A percentile compares a stretch with the other conserved stretches of the same genome.
Conservation (phyloP, 2,113 vertebrate species). For the Ancistrus triradiatus region DNA sequence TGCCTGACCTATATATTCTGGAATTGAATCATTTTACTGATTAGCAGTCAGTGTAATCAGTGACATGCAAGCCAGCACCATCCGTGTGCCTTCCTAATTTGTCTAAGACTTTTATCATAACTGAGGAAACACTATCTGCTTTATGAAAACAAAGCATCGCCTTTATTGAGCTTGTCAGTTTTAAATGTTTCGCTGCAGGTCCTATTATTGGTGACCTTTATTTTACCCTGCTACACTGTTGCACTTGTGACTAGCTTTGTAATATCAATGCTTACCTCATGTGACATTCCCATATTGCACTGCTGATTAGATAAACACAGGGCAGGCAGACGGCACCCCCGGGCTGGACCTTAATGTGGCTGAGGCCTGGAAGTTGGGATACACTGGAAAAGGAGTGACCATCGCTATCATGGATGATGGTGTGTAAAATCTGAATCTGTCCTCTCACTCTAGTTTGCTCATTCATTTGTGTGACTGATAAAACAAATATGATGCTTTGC, state of each 20-base stretch:
- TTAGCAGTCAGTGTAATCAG: too few species aligned
- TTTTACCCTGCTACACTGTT: constrained; percentile 27
- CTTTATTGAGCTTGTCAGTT: constrained; percentile 45
- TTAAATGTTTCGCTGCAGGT: constrained; percentile 37
- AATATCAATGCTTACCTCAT: constrained; percentile 38
- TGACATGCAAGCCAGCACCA: too few species aligned
- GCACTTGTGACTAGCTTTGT: constrained; percentile 44
- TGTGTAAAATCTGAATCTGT: constrained; percentile 60
- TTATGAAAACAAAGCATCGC: constrained; percentile 6
- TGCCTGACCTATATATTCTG: constrained; percentile 52
- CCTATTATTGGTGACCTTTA: constrained; percentile 57
- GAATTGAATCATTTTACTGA: too few species aligned
- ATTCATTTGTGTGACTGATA: neutral
- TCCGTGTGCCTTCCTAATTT: constrained; percentile 8
- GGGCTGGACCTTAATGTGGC: constrained; percentile 97
- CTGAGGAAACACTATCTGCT: constrained; percentile 37
- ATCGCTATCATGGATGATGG: constrained; percentile 99
- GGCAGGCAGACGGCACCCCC: constrained; percentile 96
- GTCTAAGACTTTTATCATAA: constrained; percentile 46
- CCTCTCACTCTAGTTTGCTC: neutral
- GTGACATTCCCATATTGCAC: constrained; percentile 58
- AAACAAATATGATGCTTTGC: neutral
- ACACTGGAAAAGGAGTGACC: constrained; percentile 93
- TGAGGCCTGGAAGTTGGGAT: constrained; percentile 95
- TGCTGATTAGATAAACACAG: constrained; percentile 90